These are phyloP conservation scores for Sylvia atricapilla DNA, from an alignment of 2,113 vertebrate species.

Conservation along the genomic window DNA sequence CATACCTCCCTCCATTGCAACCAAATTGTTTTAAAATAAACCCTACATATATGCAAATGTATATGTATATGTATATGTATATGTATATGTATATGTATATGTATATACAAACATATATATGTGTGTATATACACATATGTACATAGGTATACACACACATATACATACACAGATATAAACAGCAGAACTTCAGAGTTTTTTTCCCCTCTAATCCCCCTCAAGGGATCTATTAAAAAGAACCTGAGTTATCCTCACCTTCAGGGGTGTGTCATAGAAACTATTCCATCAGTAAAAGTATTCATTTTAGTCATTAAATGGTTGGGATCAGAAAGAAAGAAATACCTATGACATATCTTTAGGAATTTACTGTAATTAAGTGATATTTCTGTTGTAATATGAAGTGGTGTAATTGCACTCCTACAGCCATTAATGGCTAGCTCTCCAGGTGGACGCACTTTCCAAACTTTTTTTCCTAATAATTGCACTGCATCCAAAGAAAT, in stretches of 20 bases:
- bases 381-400: neutral
- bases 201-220: neutral
- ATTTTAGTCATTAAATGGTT: neutral
- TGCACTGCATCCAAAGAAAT: neutral
- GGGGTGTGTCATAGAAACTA: no score
- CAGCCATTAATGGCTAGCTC: neutral
- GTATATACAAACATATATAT: no score
- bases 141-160: fast-evolving
- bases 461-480: neutral
- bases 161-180: neutral
- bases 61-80: no score
- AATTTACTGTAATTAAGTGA: neutral
- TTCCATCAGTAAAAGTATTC: neutral
- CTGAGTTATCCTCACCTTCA: fast-evolving
- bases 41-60: no score
- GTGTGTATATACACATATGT: fast-evolving
- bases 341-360: neutral
- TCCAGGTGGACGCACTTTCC: neutral
- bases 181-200: neutral
- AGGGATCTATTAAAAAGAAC: neutral
- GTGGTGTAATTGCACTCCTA: neutral
- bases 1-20: no score
- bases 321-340: neutral
- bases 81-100: no score
- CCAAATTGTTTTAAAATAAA: neutral